Base-by-base conservation (phyloP, 1,140 invertebrate genomes). In the Eriocheir sinensis region DNA sequence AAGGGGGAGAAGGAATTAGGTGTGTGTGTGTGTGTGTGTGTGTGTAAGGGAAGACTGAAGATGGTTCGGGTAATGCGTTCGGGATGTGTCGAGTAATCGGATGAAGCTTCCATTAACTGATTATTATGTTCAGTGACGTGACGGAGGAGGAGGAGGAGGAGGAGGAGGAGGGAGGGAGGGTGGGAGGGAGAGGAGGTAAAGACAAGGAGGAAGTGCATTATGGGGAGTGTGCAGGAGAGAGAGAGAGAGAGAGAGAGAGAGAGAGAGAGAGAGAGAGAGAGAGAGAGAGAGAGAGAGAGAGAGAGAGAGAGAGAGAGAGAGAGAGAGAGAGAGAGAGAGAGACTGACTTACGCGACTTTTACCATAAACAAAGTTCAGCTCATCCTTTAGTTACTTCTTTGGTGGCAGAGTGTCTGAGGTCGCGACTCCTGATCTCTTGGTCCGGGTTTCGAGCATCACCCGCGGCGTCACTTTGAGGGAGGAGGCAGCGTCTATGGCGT, bases 91-190 rank as follows among this genome's bases (percentile, higher is more conserved):
- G 83, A 17, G 30, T 90, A 90, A 90, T 90, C 89, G 89, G 89
- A 90, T 90, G 48, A 90, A 34, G 17, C 40, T 72, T 90, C 89
- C 89, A 90, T 90, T 90, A 90, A 90, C 89, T 90, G 89, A 90
- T 90, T 90, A 90, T 90, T 90, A 90, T 90, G 89, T 53, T 72
- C 48, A 30, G 34, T 90, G 44, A 53, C 53, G 89, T 53, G 44
- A 15, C 9, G 53, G 30, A 38, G 34, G 48, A 15, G 89, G 41
- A 72, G 44, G n/a, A 30, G n/a, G 30, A 3, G 89, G 40, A 32
- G 27, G 40, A 30, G 40, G 21, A 53, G n/a, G 89, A 34, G 27
- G 27, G 40, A n/a, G 44, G 27, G 85, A 3, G 34, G 2, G 12
- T 15, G 85, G 27, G 85, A 36, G 85, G 27, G 85, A 36, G 85